Evolutionary conservation across 1,140 invertebrate species (phyloP).

Genomic region (Drosophila carrolli): DNA sequence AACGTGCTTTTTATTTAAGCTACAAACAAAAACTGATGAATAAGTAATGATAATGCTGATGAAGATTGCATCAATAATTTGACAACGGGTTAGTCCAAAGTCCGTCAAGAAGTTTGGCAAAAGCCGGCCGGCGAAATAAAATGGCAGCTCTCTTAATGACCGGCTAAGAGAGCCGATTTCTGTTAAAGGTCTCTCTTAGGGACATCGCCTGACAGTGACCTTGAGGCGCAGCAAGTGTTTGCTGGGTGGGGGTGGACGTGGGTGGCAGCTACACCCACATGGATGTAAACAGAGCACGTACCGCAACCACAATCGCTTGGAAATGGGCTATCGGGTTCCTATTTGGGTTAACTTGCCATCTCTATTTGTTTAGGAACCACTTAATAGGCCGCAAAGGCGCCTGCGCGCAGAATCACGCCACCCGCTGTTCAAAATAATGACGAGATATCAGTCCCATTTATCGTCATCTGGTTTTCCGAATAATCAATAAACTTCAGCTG

Average conservation of each 20-base stretch:
- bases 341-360: constrained; percentile 10
- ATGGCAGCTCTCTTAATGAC: not conserved
- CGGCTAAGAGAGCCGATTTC: constrained; percentile 7
- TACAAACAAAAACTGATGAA: constrained; percentile 45
- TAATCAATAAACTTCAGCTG: constrained; percentile 44
- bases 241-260: not conserved
- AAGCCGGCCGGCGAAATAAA: constrained; percentile 52
- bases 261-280: not conserved
- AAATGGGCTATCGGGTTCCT: constrained; percentile 19
- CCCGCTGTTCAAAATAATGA: constrained; percentile 14
- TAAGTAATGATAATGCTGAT: constrained; percentile 47
- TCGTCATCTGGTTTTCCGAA: constrained; percentile 38
- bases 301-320: constrained; percentile 17
- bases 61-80: constrained; percentile 53
- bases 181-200: constrained; percentile 10
- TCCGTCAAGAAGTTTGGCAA: constrained; percentile 36
- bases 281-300: constrained; percentile 37
- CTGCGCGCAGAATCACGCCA: constrained; percentile 44
- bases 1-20: constrained; percentile 18
- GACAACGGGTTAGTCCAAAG: constrained; percentile 48
- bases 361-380: constrained; percentile 21
- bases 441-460: constrained; percentile 29
- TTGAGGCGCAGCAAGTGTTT: constrained; percentile 30
- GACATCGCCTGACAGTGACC: constrained; percentile 46
- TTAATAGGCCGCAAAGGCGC: constrained; percentile 22